Evolutionary conservation across 2,888 invertebrate genomes (phyloP).

Genomic region (Flexamia atlantica): DNA sequence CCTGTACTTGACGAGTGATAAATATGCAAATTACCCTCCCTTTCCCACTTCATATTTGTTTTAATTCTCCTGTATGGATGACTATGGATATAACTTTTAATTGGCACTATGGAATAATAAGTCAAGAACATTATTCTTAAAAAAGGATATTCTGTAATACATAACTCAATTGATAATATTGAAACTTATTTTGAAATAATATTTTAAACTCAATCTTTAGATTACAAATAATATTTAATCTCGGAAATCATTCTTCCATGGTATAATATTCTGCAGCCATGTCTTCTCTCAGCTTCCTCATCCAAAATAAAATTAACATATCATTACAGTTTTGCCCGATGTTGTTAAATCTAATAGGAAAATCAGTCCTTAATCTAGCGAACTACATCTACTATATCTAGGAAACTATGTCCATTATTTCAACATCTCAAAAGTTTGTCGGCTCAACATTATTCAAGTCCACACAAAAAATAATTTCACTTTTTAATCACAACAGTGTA

Average conservation of each 20-base stretch:
- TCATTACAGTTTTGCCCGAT: neutral
- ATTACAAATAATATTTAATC: neutral
- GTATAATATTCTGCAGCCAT: neutral
- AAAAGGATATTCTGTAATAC: neutral
- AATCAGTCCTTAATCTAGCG: slow-evolving; percentile 41
- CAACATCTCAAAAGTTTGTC: neutral
- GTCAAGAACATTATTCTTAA: neutral
- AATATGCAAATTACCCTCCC: too few relatives aligned
- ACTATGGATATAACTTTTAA: too few relatives aligned
- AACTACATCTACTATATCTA: slow-evolving; percentile 1
- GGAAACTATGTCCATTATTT: slow-evolving; percentile 20
- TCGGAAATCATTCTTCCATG: neutral
- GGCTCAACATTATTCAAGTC: neutral
- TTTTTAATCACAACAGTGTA: slow-evolving; percentile 30
- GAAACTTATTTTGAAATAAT: neutral
- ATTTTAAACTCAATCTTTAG: neutral
- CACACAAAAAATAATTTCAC: slow-evolving; percentile 33
- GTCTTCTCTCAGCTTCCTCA: neutral
- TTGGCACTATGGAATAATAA: neutral
- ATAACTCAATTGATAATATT: neutral
- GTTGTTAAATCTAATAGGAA: slow-evolving; percentile 38
- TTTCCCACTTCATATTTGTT: too few relatives aligned
- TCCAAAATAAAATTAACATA: neutral
- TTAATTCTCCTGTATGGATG: too few relatives aligned
- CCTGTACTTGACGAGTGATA: too few relatives aligned